These are phyloP conservation scores for Telmatherina bonti DNA, from an alignment of 2,797 vertebrate species.

Conservation along the genomic window DNA sequence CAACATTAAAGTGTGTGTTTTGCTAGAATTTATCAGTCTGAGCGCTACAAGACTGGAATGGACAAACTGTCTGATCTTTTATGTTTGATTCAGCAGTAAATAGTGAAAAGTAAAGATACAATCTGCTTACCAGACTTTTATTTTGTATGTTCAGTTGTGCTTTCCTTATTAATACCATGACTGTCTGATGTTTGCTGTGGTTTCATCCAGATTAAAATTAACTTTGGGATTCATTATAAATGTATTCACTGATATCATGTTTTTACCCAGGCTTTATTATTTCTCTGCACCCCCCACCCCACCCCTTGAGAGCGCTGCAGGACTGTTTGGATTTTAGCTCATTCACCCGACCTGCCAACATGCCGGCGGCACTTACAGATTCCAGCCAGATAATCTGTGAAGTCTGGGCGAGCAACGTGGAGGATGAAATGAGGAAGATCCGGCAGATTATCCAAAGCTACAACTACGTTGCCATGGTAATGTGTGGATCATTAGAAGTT, in stretches of 20 bases:
- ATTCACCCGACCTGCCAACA: slow-evolving; percentile 76
- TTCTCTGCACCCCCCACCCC: slow-evolving; percentile 8
- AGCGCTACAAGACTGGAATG: not conserved
- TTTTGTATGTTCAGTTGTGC: not conserved
- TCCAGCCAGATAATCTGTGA: slow-evolving; percentile 99
- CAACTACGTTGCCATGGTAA: slow-evolving; percentile 98
- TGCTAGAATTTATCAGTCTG: not conserved
- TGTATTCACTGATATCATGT: not conserved
- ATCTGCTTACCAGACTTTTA: too few species aligned
- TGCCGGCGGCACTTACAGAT: slow-evolving; percentile 97
- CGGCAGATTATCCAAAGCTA: slow-evolving; percentile 96
- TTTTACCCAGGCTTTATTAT: slow-evolving; percentile 22
- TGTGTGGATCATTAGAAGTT: not conserved
- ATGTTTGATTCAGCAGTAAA: not conserved
- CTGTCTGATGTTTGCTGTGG: not conserved
- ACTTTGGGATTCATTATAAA: not conserved
- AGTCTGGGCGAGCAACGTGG: slow-evolving; percentile 98
- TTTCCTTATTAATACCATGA: too few species aligned
- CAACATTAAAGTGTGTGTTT: not conserved
- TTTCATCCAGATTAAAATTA: too few species aligned
- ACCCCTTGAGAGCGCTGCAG: slow-evolving; percentile 30
- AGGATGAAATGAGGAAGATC: slow-evolving; percentile 99
- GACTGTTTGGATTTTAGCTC: slow-evolving; percentile 49
- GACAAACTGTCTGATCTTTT: not conserved
- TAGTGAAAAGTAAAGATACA: too few species aligned